phyloP scores from a whole-genome alignment of 1,140 invertebrate species.

The Hyles euphorbiae region DNA sequence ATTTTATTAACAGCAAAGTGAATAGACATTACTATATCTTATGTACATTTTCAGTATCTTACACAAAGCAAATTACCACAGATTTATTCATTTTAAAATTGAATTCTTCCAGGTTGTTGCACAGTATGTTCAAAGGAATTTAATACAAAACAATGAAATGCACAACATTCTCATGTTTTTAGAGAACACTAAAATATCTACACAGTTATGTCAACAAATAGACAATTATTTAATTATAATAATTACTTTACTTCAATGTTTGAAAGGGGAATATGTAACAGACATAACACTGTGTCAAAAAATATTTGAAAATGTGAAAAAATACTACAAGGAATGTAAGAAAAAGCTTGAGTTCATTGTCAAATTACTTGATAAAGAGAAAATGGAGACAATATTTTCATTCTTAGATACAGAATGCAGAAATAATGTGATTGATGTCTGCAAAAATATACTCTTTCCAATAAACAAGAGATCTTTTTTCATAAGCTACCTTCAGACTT shows the following conservation, averaged over 20 bases:
- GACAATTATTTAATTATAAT: slow-evolving; percentile 47
- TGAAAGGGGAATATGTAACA: slow-evolving; percentile 25
- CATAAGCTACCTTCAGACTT: slow-evolving; percentile 50
- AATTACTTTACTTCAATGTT: slow-evolving; percentile 44
- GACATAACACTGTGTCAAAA: slow-evolving; percentile 20
- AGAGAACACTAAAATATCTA: slow-evolving; percentile 46
- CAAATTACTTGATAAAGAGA: slow-evolving; percentile 48
- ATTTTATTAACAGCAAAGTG: too few species aligned
- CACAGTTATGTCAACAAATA: slow-evolving; percentile 37
- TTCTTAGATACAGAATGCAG: slow-evolving; percentile 42
- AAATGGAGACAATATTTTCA: slow-evolving; percentile 53
- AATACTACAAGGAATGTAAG: slow-evolving; percentile 56
- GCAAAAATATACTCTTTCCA: slow-evolving; percentile 54
- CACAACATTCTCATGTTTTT: slow-evolving; percentile 43
- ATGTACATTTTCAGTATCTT: too few species aligned
- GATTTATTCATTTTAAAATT: too few species aligned
- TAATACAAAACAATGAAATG: slow-evolving; percentile 42
- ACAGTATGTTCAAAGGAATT: slow-evolving; percentile 42
- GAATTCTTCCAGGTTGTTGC: slow-evolving; percentile 50
- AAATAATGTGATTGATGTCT: slow-evolving; percentile 38
- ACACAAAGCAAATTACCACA: too few species aligned
- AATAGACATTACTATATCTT: too few species aligned
- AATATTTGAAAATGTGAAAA: slow-evolving; percentile 43
- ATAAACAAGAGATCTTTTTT: slow-evolving; percentile 48
- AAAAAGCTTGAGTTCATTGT: slow-evolving; percentile 61